A percentile compares a stretch with the other conserved stretches of the same genome.
Conservation (phyloP, 2,797 vertebrate genomes). For the Dendrocincla fuliginosa region DNA sequence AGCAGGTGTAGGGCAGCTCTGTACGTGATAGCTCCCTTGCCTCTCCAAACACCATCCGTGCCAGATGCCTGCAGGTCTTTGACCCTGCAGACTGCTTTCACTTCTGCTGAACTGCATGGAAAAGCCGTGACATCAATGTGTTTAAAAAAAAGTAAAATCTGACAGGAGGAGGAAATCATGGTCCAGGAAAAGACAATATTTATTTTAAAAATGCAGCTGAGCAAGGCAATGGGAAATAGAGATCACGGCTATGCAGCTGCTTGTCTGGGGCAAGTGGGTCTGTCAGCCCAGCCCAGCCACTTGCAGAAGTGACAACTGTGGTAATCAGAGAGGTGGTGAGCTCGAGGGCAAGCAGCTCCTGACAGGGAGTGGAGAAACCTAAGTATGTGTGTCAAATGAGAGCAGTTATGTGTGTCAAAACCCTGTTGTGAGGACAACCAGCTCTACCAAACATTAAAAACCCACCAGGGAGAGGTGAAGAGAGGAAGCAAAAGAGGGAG, state of each 20-base stretch:
- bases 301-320: background rate
- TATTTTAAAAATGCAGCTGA: background rate
- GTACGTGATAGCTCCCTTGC: background rate
- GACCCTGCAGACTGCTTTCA: fast-evolving
- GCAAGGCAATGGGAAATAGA: background rate
- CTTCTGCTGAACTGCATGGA: background rate
- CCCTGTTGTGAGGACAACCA: background rate
- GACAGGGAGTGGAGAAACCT: background rate
- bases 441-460: background rate
- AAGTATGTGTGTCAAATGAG: background rate
- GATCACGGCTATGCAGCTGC: background rate
- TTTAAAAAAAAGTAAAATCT: background rate
- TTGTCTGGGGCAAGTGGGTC: background rate
- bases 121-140: background rate
- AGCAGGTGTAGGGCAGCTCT: background rate
- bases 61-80: background rate
- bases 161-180: background rate
- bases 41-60: background rate
- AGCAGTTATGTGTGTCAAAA: background rate
- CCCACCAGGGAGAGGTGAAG: background rate
- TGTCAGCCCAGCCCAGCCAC: background rate
- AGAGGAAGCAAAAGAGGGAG: background rate
- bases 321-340: background rate
- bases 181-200: background rate
- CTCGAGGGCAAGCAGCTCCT: background rate